Evolutionary conservation across 2,113 vertebrate species (phyloP).

Genomic region (Puma concolor): DNA sequence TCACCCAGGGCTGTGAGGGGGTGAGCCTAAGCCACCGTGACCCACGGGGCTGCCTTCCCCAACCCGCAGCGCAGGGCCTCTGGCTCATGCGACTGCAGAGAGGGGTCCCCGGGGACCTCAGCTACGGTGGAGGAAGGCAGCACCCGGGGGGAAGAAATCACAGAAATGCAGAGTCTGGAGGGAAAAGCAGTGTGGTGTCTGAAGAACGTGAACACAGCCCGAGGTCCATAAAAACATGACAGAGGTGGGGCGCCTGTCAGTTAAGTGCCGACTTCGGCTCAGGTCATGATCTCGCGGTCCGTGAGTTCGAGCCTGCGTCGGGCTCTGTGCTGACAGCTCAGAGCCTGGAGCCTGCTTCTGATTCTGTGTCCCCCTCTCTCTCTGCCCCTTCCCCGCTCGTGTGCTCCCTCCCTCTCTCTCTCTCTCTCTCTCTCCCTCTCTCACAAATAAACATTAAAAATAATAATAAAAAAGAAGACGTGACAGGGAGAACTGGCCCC

Average conservation of each 20-base stretch:
- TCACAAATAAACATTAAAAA: too few species aligned
- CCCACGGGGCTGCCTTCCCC: background rate
- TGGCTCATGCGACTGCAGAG: background rate
- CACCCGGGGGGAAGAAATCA: background rate
- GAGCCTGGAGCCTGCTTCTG: too few species aligned
- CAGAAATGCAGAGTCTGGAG: too few species aligned
- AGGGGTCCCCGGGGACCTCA: background rate
- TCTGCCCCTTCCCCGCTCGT: too few species aligned
- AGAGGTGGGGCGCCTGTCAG: background rate
- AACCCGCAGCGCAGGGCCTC: background rate
- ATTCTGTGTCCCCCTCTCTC: too few species aligned
- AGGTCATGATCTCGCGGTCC: too few species aligned
- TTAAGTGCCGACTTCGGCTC: too few species aligned
- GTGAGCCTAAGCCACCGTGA: background rate
- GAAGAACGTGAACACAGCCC: background rate
- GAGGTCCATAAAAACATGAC: rapidly evolving
- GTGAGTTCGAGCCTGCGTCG: too few species aligned
- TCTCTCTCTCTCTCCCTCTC: too few species aligned
- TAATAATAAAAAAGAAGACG: background rate
- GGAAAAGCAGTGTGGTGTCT: background rate
- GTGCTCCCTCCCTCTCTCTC: too few species aligned
- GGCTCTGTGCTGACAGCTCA: too few species aligned
- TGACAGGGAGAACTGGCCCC: background rate
- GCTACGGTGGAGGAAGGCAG: too few species aligned
- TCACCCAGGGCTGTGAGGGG: background rate